Evolutionary conservation across 1,140 invertebrate species (phyloP), one percentile per base, ranked within the genome.

Genomic region (Neocloeon triangulifer): DNA sequence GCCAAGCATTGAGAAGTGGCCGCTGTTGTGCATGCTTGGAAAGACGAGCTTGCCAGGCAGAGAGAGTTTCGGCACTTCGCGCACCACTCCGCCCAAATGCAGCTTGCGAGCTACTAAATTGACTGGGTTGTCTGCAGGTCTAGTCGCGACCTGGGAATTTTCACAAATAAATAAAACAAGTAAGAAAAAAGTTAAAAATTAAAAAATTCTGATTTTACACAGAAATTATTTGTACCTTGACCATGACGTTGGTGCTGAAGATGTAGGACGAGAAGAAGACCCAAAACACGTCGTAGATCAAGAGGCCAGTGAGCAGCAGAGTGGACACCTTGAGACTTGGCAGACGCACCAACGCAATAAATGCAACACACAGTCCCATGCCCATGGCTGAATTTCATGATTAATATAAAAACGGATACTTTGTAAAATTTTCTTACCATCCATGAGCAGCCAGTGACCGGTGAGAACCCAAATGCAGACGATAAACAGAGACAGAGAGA

Each of bases 221-320:
- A n/a, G n/a, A n/a, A n/a, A n/a, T n/a, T n/a, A n/a, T n/a, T n/a
- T n/a, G n/a, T n/a, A 82, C 80, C 61, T 92, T 92, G 34, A 96
- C 88, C 91, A 96, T 96, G 33, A 96, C 86, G 50, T 96, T 96
- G 46, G 89, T 85, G 58, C 84, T 95, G 61, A 95, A 96, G 48
- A 96, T 89, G 49, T 94, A 95, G 0, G 86, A 91, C 4, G 88
- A 94, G 61, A 95, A 95, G 56, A 96, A 95, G 15, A 95, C 89
- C 89, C 89, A 95, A 58, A 96, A 94, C 19, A 95, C 88, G 57
- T 96, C 89, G 51, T 96, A 96, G 27, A 96, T 77, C 25, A 95
- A 69, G 41, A 95, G 64, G 19, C 88, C 89, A 26, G 88, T 89
- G 39, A 95, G 66, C 33, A 95, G 64, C 37, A 95, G 57, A 12